Conservation (phyloP, 2,888 invertebrate species). For the Ormyrus thymus region DNA sequence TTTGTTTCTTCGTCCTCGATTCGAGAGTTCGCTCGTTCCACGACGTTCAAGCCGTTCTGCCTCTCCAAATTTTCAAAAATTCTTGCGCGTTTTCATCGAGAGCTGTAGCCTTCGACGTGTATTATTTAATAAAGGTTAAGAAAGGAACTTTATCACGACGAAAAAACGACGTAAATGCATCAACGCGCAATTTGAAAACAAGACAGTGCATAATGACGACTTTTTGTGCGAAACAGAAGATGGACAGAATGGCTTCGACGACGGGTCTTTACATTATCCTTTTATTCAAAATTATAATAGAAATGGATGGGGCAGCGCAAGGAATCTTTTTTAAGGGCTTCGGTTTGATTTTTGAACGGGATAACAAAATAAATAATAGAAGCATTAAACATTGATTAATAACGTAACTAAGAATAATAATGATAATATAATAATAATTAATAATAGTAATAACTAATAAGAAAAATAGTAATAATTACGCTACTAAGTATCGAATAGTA, state of each 20-base stretch:
- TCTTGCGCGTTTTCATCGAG: conserved; percentile 6
- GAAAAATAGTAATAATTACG: conserved; percentile 63
- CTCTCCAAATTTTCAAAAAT: conserved; percentile 15
- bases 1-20: conserved; percentile 45
- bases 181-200: conserved; percentile 26
- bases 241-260: conserved; percentile 46
- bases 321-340: conserved; percentile 47
- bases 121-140: conserved; percentile 39
- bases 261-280: conserved; percentile 41
- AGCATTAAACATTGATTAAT: conserved; percentile 74
- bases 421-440: conserved; percentile 66
- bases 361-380: conserved; percentile 76
- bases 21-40: conserved; percentile 31
- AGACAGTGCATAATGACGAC: conserved; percentile 16
- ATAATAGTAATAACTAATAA: conserved; percentile 63
- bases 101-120: conserved; percentile 23
- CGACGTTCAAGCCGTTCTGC: conserved; percentile 19
- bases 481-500: conserved; percentile 65
- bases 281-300: conserved; percentile 44
- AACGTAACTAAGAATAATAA: conserved; percentile 72
- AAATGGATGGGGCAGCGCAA: conserved; percentile 35
- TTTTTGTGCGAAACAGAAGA: conserved; percentile 31
- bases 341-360: conserved; percentile 61
- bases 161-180: conserved; percentile 54
- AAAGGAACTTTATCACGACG: conserved; percentile 54